A percentile compares a stretch with the other conserved stretches of the same genome.
Conservation (phyloP, 1,140 invertebrate species). For the Drosophila azteca region DNA sequence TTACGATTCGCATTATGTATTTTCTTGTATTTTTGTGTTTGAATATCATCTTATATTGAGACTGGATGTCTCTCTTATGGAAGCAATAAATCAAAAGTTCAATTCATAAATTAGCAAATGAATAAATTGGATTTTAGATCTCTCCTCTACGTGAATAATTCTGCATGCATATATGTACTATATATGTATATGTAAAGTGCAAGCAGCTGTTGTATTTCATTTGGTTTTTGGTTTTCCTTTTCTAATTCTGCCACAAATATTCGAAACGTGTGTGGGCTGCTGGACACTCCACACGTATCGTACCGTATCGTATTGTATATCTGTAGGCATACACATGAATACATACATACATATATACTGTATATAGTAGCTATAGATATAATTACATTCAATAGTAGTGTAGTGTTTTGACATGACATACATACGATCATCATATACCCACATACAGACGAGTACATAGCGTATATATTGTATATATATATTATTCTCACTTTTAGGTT, state of each 20-base stretch:
- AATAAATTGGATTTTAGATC: conserved; percentile 3
- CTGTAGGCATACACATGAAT: conserved; percentile 42
- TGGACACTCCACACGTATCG: too few relatives aligned
- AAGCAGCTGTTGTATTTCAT: neutral
- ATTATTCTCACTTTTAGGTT: conserved; percentile 66
- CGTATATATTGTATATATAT: conserved; percentile 34
- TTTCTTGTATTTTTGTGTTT: conserved; percentile 3
- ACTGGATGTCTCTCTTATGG: conserved; percentile 12
- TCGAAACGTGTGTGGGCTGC: neutral
- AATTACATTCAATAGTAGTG: conserved; percentile 63
- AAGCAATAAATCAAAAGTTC: conserved; percentile 27
- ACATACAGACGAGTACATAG: conserved; percentile 26
- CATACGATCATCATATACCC: conserved; percentile 28
- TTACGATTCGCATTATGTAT: conserved; percentile 2
- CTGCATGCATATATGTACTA: conserved; percentile 6
- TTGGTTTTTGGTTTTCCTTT: conserved; percentile 45
- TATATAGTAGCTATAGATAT: conserved; percentile 53
- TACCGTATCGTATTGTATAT: conserved; percentile 13
- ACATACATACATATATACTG: conserved; percentile 35
- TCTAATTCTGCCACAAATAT: conserved; percentile 21
- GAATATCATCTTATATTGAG: conserved; percentile 12
- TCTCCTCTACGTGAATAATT: conserved; percentile 15
- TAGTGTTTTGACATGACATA: conserved; percentile 62
- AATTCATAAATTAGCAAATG: conserved; percentile 12
- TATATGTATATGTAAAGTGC: too few relatives aligned